Conservation (phyloP, 2,888 invertebrate species). For the Thymelicus lineola region DNA sequence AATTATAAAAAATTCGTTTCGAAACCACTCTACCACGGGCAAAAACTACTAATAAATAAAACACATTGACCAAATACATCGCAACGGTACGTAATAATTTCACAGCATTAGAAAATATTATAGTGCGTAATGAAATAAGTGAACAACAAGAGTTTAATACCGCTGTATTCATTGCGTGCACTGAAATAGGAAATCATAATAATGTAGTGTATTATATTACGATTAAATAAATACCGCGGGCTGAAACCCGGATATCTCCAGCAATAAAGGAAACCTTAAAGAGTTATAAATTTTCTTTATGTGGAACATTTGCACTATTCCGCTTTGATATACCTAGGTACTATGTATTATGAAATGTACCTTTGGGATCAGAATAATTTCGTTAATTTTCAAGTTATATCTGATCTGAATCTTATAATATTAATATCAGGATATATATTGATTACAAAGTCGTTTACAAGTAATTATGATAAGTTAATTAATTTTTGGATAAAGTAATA, state of each 20-base stretch:
- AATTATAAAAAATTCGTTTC: too few relatives aligned
- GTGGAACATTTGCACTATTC: conserved; percentile 32
- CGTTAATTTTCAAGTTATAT: neutral
- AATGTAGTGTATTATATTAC: conserved; percentile 32
- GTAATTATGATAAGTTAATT: too few relatives aligned
- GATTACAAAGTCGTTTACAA: too few relatives aligned
- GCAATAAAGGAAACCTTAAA: conserved; percentile 24
- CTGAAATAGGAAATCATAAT: conserved; percentile 24
- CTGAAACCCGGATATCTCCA: conserved; percentile 25
- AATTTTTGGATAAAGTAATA: too few relatives aligned
- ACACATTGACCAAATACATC: neutral
- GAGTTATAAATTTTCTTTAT: conserved; percentile 29
- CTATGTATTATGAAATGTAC: neutral
- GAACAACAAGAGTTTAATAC: neutral
- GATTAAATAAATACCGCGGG: conserved; percentile 26
- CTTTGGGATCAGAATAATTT: neutral
- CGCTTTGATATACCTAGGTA: neutral
- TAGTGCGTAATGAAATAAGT: too few relatives aligned
- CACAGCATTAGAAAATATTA: too few relatives aligned
- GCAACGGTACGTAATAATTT: neutral
- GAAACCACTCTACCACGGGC: too few relatives aligned
- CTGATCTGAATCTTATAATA: too few relatives aligned
- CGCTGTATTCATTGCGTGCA: conserved; percentile 23
- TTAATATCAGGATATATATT: too few relatives aligned
- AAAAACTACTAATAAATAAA: neutral